Evolutionary conservation across 2,113 vertebrate genomes (phyloP), one percentile per base, ranked within the genome.

Genomic region (Nannobrachium achirus): DNA sequence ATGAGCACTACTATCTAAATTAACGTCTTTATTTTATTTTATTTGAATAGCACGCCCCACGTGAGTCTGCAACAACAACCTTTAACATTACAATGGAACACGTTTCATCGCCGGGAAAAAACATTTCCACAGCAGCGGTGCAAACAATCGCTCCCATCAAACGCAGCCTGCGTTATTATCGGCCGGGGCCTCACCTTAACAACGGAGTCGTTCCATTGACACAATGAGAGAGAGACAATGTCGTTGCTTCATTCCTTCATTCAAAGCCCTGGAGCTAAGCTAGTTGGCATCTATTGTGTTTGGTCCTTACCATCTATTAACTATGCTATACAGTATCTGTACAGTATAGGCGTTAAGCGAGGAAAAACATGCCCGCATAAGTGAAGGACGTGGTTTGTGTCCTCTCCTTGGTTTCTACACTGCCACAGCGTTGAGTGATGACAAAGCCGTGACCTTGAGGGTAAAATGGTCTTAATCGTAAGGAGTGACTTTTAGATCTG

Each of bases 401-500:
- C 25, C 25, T 40, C 25, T 41, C 15, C n/a, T n/a, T n/a, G n/a
- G 14, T 49, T 63, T 49, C 63, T 20, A 66, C 50, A 69, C 66
- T 60, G 40, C 67, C 18, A 20, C n/a, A 42, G 42, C 64, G 42
- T 60, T 55, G 63, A 60, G 53, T 5, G 56, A 66, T 25, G 41
- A 68, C 68, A 66, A 59, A 15, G 33, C 38, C 7, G 55, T 58
- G 79, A 81, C 84, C 81, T 81, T 78, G 71, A 77, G 3, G 25
- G n/a, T 61, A 40, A 65, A 76, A 72, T 10, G 10, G 48, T 71
- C 63, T 62, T 66, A 79, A 69, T 70, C 78, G 66, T 20, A 40
- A 46, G 51, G 62, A 55, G 52, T 33, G 20, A 66, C 52, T 85
- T 71, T 74, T 59, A 74, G 19, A 71, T 71, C 66, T 42, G 0